Percentiles rank a stretch among this genome's conserved stretches.
These are phyloP conservation scores for Spodoptera litura DNA, from an alignment of 1,140 invertebrate species.

Conservation along the genomic window DNA sequence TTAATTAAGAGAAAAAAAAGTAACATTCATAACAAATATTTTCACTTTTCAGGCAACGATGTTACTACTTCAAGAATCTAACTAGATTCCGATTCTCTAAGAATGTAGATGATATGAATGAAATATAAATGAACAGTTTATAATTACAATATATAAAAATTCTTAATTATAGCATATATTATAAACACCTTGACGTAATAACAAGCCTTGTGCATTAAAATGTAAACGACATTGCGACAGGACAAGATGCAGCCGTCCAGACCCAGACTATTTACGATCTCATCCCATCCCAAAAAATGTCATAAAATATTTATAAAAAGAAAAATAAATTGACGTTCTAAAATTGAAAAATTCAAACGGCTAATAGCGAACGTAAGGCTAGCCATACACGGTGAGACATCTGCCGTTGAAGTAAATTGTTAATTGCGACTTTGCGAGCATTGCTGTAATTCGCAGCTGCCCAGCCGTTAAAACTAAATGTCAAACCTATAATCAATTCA, in stretches of 20 bases:
- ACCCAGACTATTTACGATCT: neutral
- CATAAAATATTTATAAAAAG: slow-evolving; percentile 5
- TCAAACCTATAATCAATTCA: slow-evolving; percentile 75
- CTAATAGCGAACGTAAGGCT: slow-evolving; percentile 40
- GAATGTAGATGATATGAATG: too few species aligned
- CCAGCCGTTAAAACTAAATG: slow-evolving; percentile 70
- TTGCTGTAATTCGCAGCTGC: slow-evolving; percentile 72
- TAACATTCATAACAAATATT: too few species aligned
- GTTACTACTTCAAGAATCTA: too few species aligned
- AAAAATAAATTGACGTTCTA: slow-evolving; percentile 42
- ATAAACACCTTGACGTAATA: too few species aligned
- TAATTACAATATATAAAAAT: too few species aligned
- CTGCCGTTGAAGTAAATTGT: slow-evolving; percentile 62
- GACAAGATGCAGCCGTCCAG: neutral
- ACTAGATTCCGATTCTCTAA: too few species aligned
- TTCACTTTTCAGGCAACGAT: too few species aligned
- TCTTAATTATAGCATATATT: too few species aligned
- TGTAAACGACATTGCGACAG: neutral
- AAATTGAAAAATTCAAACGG: slow-evolving; percentile 66
- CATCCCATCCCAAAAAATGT: too few species aligned
- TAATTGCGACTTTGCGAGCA: slow-evolving; percentile 55
- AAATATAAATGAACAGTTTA: too few species aligned
- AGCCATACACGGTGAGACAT: slow-evolving; percentile 66
- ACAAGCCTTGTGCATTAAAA: neutral
- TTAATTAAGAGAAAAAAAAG: too few species aligned